phyloP scores from a whole-genome alignment of 2,888 invertebrate species.

The Mimumesa dahlbomi region DNA sequence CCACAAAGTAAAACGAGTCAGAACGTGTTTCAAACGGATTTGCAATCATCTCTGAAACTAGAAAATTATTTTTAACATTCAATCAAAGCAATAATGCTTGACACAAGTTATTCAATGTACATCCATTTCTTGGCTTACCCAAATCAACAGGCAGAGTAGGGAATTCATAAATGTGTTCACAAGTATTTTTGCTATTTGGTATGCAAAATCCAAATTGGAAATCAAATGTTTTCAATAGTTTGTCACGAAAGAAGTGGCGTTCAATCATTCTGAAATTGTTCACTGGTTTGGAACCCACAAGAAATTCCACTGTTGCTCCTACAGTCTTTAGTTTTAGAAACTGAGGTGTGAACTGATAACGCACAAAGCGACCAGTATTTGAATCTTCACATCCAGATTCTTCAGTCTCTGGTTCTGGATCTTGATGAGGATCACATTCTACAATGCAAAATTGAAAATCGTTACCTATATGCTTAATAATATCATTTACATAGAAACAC shows the following conservation, averaged over 20 bases:
- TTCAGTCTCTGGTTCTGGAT: slow-evolving; percentile 72
- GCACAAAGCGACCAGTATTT: slow-evolving; percentile 97
- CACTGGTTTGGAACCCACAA: slow-evolving; percentile 95
- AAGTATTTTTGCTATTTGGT: slow-evolving; percentile 97
- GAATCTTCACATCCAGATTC: slow-evolving; percentile 86
- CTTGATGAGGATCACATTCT: slow-evolving; percentile 58
- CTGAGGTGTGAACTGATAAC: slow-evolving; percentile 99
- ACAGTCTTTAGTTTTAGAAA: slow-evolving; percentile 97
- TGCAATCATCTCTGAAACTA: slow-evolving; percentile 98
- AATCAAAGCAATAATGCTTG: too few relatives aligned
- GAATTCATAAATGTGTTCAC: slow-evolving; percentile 99
- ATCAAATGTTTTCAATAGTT: slow-evolving; percentile 97
- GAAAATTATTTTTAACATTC: slow-evolving; percentile 77
- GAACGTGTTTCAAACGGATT: slow-evolving; percentile 98
- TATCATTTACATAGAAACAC: background rate
- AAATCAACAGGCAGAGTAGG: slow-evolving; percentile 92
- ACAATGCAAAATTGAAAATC: slow-evolving; percentile 1
- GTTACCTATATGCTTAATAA: slow-evolving; percentile 9
- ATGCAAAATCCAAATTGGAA: slow-evolving; percentile 99
- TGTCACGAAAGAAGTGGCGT: slow-evolving; percentile 96
- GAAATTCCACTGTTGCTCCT: slow-evolving; percentile 98
- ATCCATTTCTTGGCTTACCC: slow-evolving; percentile 84
- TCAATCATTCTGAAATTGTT: slow-evolving; percentile 99
- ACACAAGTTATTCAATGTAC: too few relatives aligned
- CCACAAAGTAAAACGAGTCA: slow-evolving; percentile 99